phyloP scores from a whole-genome alignment of 2,113 vertebrate species.

The Pholis gunnellus region DNA sequence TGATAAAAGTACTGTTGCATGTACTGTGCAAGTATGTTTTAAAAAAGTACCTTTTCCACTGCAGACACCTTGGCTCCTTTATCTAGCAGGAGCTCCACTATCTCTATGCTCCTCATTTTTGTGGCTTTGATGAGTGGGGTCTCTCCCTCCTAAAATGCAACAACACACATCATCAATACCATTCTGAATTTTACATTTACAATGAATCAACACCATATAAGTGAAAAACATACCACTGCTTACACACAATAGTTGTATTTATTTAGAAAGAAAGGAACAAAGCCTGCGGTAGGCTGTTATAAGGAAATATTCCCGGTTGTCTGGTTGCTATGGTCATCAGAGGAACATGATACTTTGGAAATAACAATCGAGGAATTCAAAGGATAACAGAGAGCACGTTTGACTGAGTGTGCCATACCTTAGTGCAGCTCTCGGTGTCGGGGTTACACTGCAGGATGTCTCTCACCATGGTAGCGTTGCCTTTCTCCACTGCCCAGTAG shows the following conservation, averaged over 20 bases:
- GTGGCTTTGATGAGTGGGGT: slow-evolving; percentile 98
- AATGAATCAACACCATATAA: neutral
- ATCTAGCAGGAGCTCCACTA: slow-evolving; percentile 95
- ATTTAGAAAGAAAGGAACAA: neutral
- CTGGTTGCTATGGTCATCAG: neutral
- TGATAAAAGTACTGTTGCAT: neutral
- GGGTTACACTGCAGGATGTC: slow-evolving; percentile 98
- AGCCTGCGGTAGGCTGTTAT: neutral
- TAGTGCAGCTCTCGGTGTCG: slow-evolving; percentile 96
- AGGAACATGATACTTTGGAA: neutral
- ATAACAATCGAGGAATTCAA: neutral
- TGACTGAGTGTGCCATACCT: slow-evolving; percentile 82
- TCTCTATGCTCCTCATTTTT: slow-evolving; percentile 98
- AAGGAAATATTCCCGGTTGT: neutral
- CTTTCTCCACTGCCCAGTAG: slow-evolving; percentile 99
- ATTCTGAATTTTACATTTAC: neutral
- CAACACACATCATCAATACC: neutral
- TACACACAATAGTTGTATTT: neutral
- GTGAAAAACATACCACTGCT: neutral
- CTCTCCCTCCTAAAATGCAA: slow-evolving; percentile 90
- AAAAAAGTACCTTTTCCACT: slow-evolving; percentile 87
- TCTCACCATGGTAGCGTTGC: slow-evolving; percentile 95
- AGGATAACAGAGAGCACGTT: neutral
- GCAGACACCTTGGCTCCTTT: slow-evolving; percentile 98
- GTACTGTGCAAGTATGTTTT: neutral